A percentile compares a stretch with the other conserved stretches of the same genome.
These are phyloP conservation scores for Pyxicephalus adspersus DNA, from an alignment of 2,113 vertebrate genomes.

Conservation along the genomic window DNA sequence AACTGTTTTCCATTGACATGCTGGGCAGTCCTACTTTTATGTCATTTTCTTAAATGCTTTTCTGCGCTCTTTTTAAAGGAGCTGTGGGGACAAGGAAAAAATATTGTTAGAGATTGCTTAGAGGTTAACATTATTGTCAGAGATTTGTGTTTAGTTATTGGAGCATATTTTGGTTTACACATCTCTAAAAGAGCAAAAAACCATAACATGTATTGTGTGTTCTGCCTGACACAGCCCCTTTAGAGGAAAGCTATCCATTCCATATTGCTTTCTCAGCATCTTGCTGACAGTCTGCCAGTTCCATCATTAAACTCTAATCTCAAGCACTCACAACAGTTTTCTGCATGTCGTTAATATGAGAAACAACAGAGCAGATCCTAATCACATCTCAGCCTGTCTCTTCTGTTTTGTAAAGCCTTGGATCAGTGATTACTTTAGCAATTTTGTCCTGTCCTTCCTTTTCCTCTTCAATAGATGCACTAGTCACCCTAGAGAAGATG, in stretches of 20 bases:
- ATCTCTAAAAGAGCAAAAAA: too few relatives aligned
- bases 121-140: too few relatives aligned
- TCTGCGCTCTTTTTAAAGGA: neutral
- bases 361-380: constrained; percentile 31
- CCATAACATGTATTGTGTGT: too few relatives aligned
- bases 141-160: too few relatives aligned
- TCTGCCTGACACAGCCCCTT: too few relatives aligned
- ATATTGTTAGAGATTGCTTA: too few relatives aligned
- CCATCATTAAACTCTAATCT: constrained; percentile 39
- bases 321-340: constrained; percentile 21
- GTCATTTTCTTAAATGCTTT: constrained; percentile 23
- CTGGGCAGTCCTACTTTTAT: constrained; percentile 37
- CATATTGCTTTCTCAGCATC: constrained; percentile 35
- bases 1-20: constrained; percentile 30
- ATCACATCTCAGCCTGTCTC: constrained; percentile 26
- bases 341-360: constrained; percentile 35
- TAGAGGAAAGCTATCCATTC: neutral
- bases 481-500: constrained; percentile 69
- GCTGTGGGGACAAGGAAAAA: too few relatives aligned
- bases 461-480: constrained; percentile 71
- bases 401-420: constrained; percentile 21
- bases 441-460: constrained; percentile 34
- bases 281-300: constrained; percentile 34
- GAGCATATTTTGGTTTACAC: too few relatives aligned
- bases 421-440: constrained; percentile 6